phyloP scores from a whole-genome alignment of 2,113 vertebrate genomes.

The Lagopus leucura region DNA sequence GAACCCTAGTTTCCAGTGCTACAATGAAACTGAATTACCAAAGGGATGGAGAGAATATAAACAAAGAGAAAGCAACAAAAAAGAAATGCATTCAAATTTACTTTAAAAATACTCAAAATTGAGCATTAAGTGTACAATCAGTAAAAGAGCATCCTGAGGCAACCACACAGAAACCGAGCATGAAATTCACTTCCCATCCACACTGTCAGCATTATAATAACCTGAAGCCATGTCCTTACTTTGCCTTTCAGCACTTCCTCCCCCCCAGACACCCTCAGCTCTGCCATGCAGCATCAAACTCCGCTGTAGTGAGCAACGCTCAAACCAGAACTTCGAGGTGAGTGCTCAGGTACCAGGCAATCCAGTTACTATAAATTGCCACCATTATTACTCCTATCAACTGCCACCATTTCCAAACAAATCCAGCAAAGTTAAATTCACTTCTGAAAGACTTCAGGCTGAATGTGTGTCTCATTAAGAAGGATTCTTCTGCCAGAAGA shows the following conservation, averaged over 20 bases:
- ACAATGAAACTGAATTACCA: neutral
- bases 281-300: neutral
- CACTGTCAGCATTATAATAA: neutral
- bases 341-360: neutral
- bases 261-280: neutral
- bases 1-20: neutral
- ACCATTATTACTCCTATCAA: neutral
- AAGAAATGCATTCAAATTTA: neutral
- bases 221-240: neutral
- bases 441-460: neutral
- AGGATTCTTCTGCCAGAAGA: rapidly evolving
- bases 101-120: neutral
- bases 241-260: neutral
- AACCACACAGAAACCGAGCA: neutral
- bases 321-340: neutral
- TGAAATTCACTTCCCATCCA: neutral
- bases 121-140: rapidly evolving
- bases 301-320: neutral
- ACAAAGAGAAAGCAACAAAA: neutral
- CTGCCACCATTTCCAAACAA: neutral
- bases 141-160: neutral
- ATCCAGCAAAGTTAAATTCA: neutral
- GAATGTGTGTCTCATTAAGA: neutral
- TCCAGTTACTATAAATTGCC: neutral
- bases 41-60: neutral